These are phyloP conservation scores for Myiozetetes cayanensis DNA, from an alignment of 2,113 vertebrate species.

Conservation along the genomic window DNA sequence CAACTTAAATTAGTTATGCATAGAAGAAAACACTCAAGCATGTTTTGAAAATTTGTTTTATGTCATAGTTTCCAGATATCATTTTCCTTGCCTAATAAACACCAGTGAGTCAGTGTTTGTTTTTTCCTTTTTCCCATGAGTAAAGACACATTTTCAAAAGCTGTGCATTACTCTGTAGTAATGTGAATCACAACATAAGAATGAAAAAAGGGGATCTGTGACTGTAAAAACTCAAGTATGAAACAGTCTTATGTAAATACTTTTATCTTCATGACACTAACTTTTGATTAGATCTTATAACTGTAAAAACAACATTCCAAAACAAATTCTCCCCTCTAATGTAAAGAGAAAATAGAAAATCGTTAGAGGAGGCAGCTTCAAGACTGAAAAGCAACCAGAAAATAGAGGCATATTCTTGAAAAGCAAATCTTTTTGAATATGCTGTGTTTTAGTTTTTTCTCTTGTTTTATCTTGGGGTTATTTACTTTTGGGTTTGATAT, in stretches of 20 bases:
- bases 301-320: background rate
- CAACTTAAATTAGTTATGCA: background rate
- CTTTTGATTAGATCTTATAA: background rate
- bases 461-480: background rate
- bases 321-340: background rate
- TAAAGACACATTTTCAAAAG: background rate
- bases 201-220: background rate
- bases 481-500: background rate
- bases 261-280: background rate
- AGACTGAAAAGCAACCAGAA: background rate
- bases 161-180: background rate
- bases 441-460: background rate
- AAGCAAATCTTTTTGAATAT: background rate
- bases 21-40: background rate
- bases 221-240: background rate
- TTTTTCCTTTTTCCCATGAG: background rate
- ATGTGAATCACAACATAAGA: background rate
- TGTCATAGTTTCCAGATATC: background rate
- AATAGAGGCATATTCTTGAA: background rate
- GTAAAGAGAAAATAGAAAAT: background rate
- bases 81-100: conserved; percentile 5
- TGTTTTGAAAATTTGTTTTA: background rate
- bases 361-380: background rate
- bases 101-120: background rate
- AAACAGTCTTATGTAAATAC: background rate